A percentile compares a stretch with the other conserved stretches of the same genome.
Conservation (phyloP, 2,888 invertebrate genomes). For the Drosophila birchii region DNA sequence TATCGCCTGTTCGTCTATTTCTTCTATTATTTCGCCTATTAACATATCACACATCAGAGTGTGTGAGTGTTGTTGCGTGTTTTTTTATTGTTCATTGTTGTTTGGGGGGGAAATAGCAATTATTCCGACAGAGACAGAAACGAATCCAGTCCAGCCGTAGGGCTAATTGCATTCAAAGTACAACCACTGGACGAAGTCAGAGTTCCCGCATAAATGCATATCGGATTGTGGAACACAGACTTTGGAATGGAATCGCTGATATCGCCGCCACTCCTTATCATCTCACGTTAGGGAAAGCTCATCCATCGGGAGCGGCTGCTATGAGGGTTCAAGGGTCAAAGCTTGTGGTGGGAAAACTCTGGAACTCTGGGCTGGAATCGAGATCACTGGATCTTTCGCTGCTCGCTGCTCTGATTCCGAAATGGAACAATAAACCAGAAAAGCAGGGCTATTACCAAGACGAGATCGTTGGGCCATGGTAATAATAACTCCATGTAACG, state of each 20-base stretch:
- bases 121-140: conserved; percentile 17
- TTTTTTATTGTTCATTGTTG: conserved; percentile 15
- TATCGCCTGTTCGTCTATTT: conserved; percentile 23
- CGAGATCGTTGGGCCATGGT: conserved; percentile 7
- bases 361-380: conserved; percentile 8
- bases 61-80: conserved; percentile 22
- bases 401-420: background rate
- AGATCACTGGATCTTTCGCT: conserved; percentile 7
- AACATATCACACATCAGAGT: conserved; percentile 37
- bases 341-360: conserved; percentile 10
- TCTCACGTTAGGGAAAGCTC: background rate
- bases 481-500: conserved; percentile 21
- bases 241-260: conserved; percentile 15
- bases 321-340: conserved; percentile 61
- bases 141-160: conserved; percentile 24
- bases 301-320: background rate
- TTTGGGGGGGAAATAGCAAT: conserved; percentile 25
- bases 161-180: conserved; percentile 45
- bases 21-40: conserved; percentile 25
- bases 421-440: conserved; percentile 16
- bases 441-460: conserved; percentile 21
- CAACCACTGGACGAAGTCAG: conserved; percentile 28
- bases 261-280: conserved; percentile 63
- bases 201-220: conserved; percentile 37
- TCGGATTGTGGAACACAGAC: conserved; percentile 15